Evolutionary conservation across 2,888 invertebrate genomes (phyloP).

Genomic region (Endomychus coccineus): DNA sequence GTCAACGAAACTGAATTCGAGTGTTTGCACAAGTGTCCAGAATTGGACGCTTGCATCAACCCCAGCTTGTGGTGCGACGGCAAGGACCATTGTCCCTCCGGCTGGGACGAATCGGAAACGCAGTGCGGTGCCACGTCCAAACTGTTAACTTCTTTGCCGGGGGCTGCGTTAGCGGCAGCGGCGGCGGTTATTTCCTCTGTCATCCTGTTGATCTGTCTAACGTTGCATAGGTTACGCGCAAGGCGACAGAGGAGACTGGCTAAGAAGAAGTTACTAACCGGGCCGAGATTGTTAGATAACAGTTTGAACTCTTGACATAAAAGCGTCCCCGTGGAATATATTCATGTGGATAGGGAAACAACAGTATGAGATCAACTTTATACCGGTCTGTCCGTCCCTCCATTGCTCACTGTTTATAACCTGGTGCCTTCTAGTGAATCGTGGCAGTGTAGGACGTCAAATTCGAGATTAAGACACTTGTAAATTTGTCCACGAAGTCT

Average conservation of each 20-base stretch:
- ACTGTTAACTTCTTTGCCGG: conserved; percentile 47
- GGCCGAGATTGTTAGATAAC: conserved; percentile 58
- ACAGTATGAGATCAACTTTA: conserved; percentile 63
- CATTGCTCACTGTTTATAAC: conserved; percentile 41
- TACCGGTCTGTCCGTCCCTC: conserved; percentile 40
- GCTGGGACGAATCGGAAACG: conserved; percentile 64
- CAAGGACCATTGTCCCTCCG: conserved; percentile 56
- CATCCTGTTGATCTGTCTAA: conserved; percentile 52
- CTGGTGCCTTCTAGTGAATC: conserved; percentile 42
- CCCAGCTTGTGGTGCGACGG: conserved; percentile 70
- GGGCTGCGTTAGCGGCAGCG: conserved; percentile 52
- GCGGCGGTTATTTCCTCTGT: conserved; percentile 51
- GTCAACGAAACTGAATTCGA: conserved; percentile 50
- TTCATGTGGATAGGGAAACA: conserved; percentile 88
- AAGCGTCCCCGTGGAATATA: conserved; percentile 85
- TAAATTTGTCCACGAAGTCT: too few relatives aligned
- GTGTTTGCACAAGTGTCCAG: conserved; percentile 59
- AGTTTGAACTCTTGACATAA: conserved; percentile 77
- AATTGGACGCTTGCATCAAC: conserved; percentile 72
- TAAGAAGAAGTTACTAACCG: conserved; percentile 48
- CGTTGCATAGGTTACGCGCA: conserved; percentile 51
- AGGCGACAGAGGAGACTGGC: conserved; percentile 47
- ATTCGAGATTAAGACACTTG: too few relatives aligned
- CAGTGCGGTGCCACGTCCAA: conserved; percentile 55
- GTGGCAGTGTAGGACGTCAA: too few relatives aligned